Conservation (phyloP, 2,797 vertebrate genomes). For the Distichodus sexfasciatus region DNA sequence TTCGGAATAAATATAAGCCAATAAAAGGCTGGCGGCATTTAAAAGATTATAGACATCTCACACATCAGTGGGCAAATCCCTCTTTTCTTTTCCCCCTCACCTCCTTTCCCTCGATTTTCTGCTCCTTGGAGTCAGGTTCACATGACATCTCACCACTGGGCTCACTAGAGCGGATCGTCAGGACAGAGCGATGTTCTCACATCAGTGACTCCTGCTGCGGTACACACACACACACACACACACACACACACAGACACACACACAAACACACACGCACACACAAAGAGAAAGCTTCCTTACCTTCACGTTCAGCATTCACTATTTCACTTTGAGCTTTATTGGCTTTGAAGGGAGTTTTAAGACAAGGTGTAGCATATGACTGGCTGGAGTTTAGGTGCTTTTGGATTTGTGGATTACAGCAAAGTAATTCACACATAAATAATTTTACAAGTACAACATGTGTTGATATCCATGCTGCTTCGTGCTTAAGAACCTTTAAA, state of each 20-base stretch:
- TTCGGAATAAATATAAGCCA: slow-evolving; percentile 40
- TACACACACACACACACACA: neutral
- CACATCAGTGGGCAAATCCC: slow-evolving; percentile 38
- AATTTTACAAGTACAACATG: too few species aligned
- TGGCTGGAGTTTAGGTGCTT: too few species aligned
- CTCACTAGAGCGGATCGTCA: slow-evolving; percentile 28
- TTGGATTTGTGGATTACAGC: too few species aligned
- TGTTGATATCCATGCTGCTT: too few species aligned
- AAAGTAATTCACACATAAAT: too few species aligned
- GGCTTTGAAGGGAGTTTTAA: neutral
- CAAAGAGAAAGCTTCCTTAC: neutral
- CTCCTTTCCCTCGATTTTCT: slow-evolving; percentile 35
- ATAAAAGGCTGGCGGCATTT: slow-evolving; percentile 24
- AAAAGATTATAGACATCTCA: slow-evolving; percentile 42
- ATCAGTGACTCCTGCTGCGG: slow-evolving; percentile 7
- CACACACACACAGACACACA: slow-evolving; percentile 2
- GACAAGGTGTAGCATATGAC: too few species aligned
- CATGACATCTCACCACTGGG: slow-evolving; percentile 35
- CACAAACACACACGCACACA: neutral
- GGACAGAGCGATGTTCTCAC: slow-evolving; percentile 31
- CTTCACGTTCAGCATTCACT: neutral
- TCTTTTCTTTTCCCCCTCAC: slow-evolving; percentile 14
- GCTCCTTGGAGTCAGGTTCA: slow-evolving; percentile 34
- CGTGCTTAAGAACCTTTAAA: too few species aligned
- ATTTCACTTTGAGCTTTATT: neutral